Base-by-base conservation (phyloP, 2,888 invertebrate genomes). In the Himalopsyche anomala region DNA sequence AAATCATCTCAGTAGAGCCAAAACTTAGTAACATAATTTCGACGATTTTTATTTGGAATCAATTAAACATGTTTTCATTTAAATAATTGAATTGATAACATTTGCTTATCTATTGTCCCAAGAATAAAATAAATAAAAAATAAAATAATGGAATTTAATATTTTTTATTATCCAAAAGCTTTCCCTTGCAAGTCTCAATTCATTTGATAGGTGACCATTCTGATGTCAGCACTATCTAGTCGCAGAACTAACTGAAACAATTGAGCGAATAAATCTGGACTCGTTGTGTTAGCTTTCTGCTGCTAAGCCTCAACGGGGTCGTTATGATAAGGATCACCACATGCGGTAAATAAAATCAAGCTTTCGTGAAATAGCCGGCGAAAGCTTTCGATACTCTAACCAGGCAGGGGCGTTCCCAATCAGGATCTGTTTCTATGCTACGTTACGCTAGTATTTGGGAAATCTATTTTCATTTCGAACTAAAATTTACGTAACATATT, bases 311-410 rank as follows among this genome's bases (percentile, higher is more conserved):
- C 81, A 42, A 81, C 45, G 81, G 81, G 42, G 81, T 81, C 81
- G 81, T 81, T 81, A 81, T 81, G 81, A 81, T 81, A 81, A 81
- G 45, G 81, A 81, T 81, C 81, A 28, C 42, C 81, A 51, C 45
- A 45, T 81, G 81, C 81, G 81, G 81, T 81, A 81, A 81, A 81
- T 81, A 81, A 81, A 81, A 81, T 81, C 81, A 51, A 81, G 81
- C 81, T 81, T 81, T 81, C 81, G 81, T 51, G 28, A 81, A 81
- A 81, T 51, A 45, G 42, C 45, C 19, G 5, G 80, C 9, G 80
- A 80, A 45, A 81, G 45, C 45, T 45, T 81, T 45, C 45, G 45
- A 62, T 62, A 62, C 62, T 62, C 28, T 6, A 4, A 28, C 62
- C 62, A 62, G 19, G 28, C 62, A 62, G 6, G 28, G 62, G 62